Conservation (phyloP, 2,113 vertebrate species). For the Bubo blakistoni region DNA sequence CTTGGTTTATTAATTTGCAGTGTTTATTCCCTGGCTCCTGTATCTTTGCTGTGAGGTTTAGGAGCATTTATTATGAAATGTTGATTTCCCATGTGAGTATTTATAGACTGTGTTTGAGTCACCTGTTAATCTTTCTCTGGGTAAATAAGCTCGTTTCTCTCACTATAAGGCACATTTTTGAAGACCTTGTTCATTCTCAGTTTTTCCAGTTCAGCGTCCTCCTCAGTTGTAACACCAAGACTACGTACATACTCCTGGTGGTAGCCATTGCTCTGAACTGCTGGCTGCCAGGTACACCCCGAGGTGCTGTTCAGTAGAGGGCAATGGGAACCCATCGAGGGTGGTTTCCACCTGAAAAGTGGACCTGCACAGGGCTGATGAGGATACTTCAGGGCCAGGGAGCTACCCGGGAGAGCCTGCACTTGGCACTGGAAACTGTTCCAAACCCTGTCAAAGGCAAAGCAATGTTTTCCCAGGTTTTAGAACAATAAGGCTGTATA, state of each 20-base stretch:
- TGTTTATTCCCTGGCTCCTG: neutral
- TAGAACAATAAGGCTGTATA: neutral
- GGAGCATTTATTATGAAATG: neutral
- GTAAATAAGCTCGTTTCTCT: neutral
- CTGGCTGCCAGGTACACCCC: neutral
- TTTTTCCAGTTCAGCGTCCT: neutral
- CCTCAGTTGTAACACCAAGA: neutral
- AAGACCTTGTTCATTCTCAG: neutral
- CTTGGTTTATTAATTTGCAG: neutral
- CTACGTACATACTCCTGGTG: neutral
- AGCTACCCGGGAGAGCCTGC: neutral
- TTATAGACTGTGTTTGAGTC: slow-evolving; percentile 1
- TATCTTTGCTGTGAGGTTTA: neutral
- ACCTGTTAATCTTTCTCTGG: slow-evolving; percentile 21
- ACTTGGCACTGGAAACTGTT: neutral
- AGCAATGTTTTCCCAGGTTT: neutral
- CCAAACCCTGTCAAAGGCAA: neutral
- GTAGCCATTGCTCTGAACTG: neutral
- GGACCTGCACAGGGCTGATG: neutral
- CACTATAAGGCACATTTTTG: neutral
- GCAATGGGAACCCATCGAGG: neutral
- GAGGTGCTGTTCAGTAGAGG: neutral
- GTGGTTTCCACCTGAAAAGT: neutral
- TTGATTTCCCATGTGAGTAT: slow-evolving; percentile 21
- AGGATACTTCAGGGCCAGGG: neutral